Evolutionary conservation across 1,140 invertebrate genomes (phyloP).

Genomic region (Caenorhabditis briggsae): DNA sequence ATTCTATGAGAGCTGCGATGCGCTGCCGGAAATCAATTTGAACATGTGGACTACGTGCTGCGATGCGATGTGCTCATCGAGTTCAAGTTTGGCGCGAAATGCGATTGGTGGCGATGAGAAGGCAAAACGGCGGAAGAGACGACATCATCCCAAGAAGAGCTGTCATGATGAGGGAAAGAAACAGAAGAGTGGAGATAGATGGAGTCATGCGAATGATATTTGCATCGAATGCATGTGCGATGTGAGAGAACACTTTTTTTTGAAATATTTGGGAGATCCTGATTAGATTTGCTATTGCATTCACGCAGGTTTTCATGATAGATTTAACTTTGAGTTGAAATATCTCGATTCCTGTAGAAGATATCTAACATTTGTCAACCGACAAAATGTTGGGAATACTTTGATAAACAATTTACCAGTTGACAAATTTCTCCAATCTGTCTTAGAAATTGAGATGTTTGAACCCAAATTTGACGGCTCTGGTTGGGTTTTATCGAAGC

Average conservation of each 20-base stretch:
- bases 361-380: too few relatives aligned
- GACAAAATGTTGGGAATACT: too few relatives aligned
- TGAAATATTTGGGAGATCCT: too few relatives aligned
- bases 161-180: constrained; percentile 51
- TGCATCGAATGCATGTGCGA: constrained; percentile 69
- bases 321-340: too few relatives aligned
- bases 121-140: constrained; percentile 49
- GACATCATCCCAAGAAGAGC: constrained; percentile 38
- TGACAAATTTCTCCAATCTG: too few relatives aligned
- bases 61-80: constrained; percentile 64
- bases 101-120: constrained; percentile 64
- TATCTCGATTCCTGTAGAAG: too few relatives aligned
- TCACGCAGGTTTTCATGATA: too few relatives aligned
- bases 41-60: constrained; percentile 77
- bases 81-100: constrained; percentile 13
- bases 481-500: too few relatives aligned
- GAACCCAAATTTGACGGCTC: too few relatives aligned
- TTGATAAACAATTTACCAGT: too few relatives aligned
- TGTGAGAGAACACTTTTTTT: not conserved
- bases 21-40: constrained; percentile 67
- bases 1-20: constrained; percentile 67
- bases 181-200: constrained; percentile 54
- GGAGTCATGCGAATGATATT: constrained; percentile 57
- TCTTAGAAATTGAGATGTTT: too few relatives aligned
- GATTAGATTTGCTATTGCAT: too few relatives aligned